Base-by-base conservation (phyloP, 2,797 vertebrate species). In the Petrocephalus sullivani region DNA sequence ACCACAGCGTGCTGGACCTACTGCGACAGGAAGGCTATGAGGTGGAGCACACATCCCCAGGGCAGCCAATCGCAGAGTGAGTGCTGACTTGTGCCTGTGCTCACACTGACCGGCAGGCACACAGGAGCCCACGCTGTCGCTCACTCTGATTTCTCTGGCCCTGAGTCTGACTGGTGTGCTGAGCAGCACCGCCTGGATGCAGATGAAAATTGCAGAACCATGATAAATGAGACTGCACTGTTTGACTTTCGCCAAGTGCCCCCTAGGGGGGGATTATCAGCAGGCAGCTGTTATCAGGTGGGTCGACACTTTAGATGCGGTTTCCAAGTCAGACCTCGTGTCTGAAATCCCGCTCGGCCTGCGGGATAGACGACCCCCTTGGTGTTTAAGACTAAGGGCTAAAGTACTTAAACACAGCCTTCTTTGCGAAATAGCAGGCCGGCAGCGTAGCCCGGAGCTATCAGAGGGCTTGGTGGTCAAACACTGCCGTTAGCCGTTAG, bases 1-100 rank as follows among this genome's bases (percentile, higher is more conserved):
- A 99, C 95, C 97, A 97, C 94, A 99, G 98, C 41, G 97, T 99
- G 93, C 96, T 99, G 90, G 97, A 99, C 91, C 97, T 99, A 92
- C 96, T 99, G 91, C 95, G 96, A 90, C 97, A 97, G 94, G 97
- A 97, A 88, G 98, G 98, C 89, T 97, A 98, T 91, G 96, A 98
- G 92, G 98, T 99, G 90, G 94, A 97, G 88, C 98, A 99, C 94
- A 96, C 96, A 5, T 94, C 96, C 0, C 94, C 98, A 46, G 96
- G 96, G 92, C 96, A 97, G 91, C 92, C 94, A 78, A 92, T 95
- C 90, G 93, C 95, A 94, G 95, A 96, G 98, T 99, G 93, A 97
- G 97, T 94, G 85, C 28, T 53, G 14, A 53, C 51, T 28, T n/a
- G n/a, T 10, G n/a, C 28, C 21, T 21, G 37, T 60, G 23, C 84